Percentiles rank a stretch among this genome's conserved stretches.
Evolutionary conservation across 92 coral and sea anemone species (phyloP).

Genomic region (Isaurus tuberculatus): DNA sequence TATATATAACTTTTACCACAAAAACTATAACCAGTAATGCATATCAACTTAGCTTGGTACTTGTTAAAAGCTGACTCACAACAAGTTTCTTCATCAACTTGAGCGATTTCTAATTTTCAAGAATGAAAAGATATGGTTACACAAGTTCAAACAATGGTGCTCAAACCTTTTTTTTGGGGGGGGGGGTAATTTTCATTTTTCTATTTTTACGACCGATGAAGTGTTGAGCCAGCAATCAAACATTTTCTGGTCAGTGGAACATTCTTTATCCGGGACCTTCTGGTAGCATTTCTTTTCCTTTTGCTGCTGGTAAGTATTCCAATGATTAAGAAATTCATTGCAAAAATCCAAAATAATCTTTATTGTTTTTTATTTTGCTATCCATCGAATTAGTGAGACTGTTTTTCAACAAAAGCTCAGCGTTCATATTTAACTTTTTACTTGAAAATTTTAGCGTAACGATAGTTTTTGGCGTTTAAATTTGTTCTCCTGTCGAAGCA

Average conservation of each 20-base stretch:
- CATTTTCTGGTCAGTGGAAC: slow-evolving; percentile 11
- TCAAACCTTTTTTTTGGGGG: too few relatives aligned
- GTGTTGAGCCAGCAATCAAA: slow-evolving; percentile 34
- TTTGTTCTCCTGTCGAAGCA: neutral
- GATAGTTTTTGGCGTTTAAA: neutral
- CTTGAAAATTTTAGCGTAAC: neutral
- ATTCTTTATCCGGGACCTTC: slow-evolving; percentile 67
- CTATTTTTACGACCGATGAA: neutral
- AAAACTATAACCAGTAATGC: too few relatives aligned
- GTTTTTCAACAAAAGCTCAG: neutral
- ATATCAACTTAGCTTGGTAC: too few relatives aligned
- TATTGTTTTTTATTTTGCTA: neutral
- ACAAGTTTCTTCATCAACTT: too few relatives aligned
- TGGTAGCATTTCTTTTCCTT: slow-evolving; percentile 55
- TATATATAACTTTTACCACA: too few relatives aligned
- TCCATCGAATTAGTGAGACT: neutral
- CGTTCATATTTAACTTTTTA: neutral
- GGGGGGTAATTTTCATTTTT: too few relatives aligned
- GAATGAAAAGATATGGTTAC: too few relatives aligned
- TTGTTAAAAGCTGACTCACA: too few relatives aligned
- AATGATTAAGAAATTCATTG: neutral
- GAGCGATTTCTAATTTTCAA: too few relatives aligned
- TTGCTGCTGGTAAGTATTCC: slow-evolving; percentile 69
- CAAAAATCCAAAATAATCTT: slow-evolving; percentile 63
- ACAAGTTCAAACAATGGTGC: too few relatives aligned